Evolutionary conservation across 1,140 invertebrate species (phyloP).

Genomic region (Drosophila leontia): DNA sequence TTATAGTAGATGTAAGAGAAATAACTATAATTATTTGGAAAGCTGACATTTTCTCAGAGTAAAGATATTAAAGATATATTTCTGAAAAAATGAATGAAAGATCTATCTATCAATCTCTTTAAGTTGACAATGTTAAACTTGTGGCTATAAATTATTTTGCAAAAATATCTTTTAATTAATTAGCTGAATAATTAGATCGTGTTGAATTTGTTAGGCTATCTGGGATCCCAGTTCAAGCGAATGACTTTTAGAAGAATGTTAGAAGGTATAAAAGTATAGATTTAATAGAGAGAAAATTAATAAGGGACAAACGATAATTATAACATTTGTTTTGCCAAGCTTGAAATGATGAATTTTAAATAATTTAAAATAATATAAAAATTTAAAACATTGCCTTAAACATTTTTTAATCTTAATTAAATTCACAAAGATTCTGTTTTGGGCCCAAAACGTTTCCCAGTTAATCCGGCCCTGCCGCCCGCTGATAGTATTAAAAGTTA

Average conservation of each 20-base stretch:
- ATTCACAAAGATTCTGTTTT: neutral
- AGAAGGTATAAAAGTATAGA: neutral
- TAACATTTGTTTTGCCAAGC: neutral
- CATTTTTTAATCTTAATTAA: neutral
- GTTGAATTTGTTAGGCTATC: neutral
- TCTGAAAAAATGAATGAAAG: neutral
- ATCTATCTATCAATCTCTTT: neutral
- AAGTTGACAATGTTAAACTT: neutral
- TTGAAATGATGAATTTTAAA: neutral
- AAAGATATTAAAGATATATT: neutral
- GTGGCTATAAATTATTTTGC: neutral
- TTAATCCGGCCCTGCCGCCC: constrained; percentile 50
- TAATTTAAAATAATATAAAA: too few relatives aligned
- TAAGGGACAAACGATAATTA: neutral
- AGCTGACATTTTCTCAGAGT: neutral
- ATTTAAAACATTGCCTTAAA: neutral
- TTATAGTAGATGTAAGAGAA: neutral
- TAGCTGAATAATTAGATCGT: neutral
- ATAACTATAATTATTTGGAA: neutral
- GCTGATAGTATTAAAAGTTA: constrained; percentile 66
- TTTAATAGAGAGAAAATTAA: neutral
- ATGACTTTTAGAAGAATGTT: neutral
- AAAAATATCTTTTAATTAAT: neutral
- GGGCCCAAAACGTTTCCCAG: constrained; percentile 8
- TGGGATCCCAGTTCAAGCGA: too few relatives aligned